These are phyloP conservation scores for Electrophaes corylata DNA, from an alignment of 2,888 invertebrate species.

Conservation along the genomic window DNA sequence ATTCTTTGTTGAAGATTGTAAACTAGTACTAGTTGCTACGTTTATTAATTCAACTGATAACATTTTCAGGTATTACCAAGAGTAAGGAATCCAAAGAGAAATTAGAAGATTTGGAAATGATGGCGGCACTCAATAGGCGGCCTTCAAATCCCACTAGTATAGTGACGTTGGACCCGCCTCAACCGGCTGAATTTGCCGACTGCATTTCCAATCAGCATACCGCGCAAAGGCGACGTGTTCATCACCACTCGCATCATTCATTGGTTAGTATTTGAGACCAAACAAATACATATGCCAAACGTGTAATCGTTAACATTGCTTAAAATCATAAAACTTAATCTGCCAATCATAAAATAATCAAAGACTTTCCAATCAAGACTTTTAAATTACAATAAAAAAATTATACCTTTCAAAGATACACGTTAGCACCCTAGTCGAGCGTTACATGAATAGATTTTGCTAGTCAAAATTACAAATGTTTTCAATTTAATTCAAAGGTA, in stretches of 20 bases:
- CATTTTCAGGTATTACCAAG: constrained; percentile 83
- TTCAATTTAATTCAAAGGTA: too few relatives aligned
- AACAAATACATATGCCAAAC: too few relatives aligned
- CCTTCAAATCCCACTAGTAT: constrained; percentile 73
- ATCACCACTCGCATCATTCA: constrained; percentile 69
- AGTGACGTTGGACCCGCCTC: constrained; percentile 71
- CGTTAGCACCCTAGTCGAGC: too few relatives aligned
- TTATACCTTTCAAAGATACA: too few relatives aligned
- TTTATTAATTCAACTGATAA: constrained; percentile 14
- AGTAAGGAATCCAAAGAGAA: constrained; percentile 85
- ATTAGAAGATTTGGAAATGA: constrained; percentile 81
- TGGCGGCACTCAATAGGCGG: constrained; percentile 72
- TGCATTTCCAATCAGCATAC: constrained; percentile 85
- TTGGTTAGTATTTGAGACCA: constrained; percentile 52
- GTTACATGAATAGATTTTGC: too few relatives aligned
- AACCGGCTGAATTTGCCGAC: constrained; percentile 83
- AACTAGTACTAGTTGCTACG: not conserved
- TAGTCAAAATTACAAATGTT: too few relatives aligned
- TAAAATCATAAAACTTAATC: too few relatives aligned
- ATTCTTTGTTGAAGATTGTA: not conserved
- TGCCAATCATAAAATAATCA: too few relatives aligned
- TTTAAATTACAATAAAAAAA: too few relatives aligned
- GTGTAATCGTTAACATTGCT: too few relatives aligned
- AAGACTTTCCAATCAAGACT: too few relatives aligned
- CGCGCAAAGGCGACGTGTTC: constrained; percentile 74